Evolutionary conservation across 2,113 vertebrate genomes (phyloP).

Genomic region (Phaethornis superciliosus): DNA sequence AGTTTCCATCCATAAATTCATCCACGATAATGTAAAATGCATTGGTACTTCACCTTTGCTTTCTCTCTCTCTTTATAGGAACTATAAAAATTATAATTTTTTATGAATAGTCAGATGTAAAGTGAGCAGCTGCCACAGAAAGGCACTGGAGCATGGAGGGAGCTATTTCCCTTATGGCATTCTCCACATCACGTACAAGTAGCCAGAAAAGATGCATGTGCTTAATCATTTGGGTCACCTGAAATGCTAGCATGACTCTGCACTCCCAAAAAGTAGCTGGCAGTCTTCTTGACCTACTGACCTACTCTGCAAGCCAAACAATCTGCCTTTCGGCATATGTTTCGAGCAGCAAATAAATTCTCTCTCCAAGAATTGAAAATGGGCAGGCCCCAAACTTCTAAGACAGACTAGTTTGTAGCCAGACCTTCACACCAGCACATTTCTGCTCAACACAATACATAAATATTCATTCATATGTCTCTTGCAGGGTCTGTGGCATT

Average conservation of each 20-base stretch:
- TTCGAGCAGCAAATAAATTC: not conserved
- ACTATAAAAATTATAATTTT: not conserved
- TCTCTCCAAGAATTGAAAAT: not conserved
- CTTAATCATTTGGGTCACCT: not conserved
- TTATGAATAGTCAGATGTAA: not conserved
- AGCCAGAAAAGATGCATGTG: not conserved
- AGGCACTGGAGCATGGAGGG: not conserved
- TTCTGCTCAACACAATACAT: not conserved
- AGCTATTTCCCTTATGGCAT: not conserved
- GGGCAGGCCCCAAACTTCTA: not conserved
- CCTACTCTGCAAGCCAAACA: not conserved
- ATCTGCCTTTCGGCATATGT: not conserved
- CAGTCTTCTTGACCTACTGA: not conserved
- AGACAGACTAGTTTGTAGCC: not conserved
- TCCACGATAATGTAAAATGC: not conserved
- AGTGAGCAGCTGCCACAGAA: not conserved
- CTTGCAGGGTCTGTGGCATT: not conserved
- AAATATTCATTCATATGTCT: not conserved
- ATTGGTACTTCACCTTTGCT: not conserved
- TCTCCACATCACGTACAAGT: fast-evolving
- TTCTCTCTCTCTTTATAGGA: not conserved
- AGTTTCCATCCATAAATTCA: not conserved
- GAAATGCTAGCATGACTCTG: not conserved
- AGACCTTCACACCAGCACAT: not conserved
- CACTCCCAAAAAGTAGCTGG: not conserved